Percentiles rank a stretch among this genome's conserved stretches.
Evolutionary conservation across 2,113 vertebrate species (phyloP).

Genomic region (Chionodraco myersi): DNA sequence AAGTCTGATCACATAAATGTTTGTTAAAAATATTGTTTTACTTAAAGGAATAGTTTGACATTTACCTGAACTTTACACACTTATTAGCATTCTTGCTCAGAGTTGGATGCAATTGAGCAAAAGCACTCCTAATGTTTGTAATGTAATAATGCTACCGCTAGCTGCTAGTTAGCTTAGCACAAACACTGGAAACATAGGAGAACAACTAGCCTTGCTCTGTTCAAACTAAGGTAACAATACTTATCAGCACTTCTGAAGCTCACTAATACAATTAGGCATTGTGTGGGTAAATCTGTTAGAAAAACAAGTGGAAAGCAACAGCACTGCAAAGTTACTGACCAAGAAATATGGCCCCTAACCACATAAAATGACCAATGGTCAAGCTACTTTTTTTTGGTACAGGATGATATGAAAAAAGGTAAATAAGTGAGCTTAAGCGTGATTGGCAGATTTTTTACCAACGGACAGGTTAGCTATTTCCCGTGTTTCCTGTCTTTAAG

Average conservation of each 20-base stretch:
- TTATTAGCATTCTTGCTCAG: background rate
- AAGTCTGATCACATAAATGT: constrained; percentile 62
- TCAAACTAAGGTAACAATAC: too few species aligned
- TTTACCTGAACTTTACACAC: background rate
- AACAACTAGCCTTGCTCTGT: background rate
- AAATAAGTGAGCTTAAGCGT: background rate
- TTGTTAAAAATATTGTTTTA: background rate
- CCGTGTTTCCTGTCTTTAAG: background rate
- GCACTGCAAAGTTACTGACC: too few species aligned
- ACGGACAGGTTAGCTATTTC: background rate
- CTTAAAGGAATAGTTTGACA: background rate
- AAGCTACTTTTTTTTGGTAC: background rate
- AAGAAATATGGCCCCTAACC: background rate
- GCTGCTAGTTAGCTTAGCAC: constrained; percentile 11
- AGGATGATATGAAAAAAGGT: background rate
- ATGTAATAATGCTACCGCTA: background rate
- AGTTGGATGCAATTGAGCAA: background rate
- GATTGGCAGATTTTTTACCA: background rate
- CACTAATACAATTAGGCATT: too few species aligned
- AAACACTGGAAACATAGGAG: background rate
- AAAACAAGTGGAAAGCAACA: too few species aligned
- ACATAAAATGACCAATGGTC: background rate
- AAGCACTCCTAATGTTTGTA: background rate
- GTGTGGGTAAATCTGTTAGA: too few species aligned
- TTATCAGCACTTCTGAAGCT: too few species aligned